Conservation (phyloP, 2,888 invertebrate genomes). For the Buathra laborator region DNA sequence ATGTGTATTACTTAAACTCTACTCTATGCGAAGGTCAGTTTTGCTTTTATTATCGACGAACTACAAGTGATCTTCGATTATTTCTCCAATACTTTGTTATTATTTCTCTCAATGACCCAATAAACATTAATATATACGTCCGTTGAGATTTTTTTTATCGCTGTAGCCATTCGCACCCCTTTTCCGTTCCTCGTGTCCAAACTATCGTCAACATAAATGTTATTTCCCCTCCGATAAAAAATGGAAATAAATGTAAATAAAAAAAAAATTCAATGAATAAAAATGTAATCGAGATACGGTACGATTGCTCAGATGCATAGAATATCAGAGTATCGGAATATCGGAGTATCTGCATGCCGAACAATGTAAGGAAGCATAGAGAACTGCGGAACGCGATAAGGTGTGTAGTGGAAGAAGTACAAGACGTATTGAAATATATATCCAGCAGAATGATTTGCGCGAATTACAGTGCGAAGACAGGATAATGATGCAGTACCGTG, state of each 20-base stretch:
- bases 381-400: constrained; percentile 2
- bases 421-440: not conserved
- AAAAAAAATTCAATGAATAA: not conserved
- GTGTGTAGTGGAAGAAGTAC: not conserved
- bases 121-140: no score
- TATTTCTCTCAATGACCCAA: no score
- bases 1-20: not conserved
- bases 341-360: not conserved
- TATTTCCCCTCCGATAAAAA: not conserved
- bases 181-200: not conserved
- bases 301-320: not conserved
- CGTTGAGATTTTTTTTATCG: no score
- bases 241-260: not conserved
- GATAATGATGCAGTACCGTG: not conserved
- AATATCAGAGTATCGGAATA: not conserved
- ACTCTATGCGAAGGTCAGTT: not conserved
- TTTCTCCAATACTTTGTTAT: no score
- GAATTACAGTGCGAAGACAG: constrained; percentile 3
- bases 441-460: constrained; percentile 1
- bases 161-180: no score
- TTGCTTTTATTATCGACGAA: not conserved
- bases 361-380: not conserved
- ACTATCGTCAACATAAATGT: not conserved
- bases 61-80: no score
- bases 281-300: no score